A percentile compares a stretch with the other conserved stretches of the same genome.
Conservation (phyloP, 2,113 vertebrate genomes). For the Hemicordylus capensis region DNA sequence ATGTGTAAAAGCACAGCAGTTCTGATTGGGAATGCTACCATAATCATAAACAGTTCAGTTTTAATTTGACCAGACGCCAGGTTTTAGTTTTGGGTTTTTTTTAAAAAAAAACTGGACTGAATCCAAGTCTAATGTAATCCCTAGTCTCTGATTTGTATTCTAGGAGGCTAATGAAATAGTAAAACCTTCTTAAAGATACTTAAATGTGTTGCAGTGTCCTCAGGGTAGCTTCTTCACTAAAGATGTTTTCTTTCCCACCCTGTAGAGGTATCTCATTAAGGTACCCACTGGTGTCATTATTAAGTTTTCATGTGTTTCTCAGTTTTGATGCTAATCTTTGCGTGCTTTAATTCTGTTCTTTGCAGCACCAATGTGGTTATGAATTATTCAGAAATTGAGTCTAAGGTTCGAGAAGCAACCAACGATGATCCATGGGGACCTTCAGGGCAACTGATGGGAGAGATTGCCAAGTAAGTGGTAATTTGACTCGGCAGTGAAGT, state of each 20-base stretch:
- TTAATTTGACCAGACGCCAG: constrained; percentile 67
- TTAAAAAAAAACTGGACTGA: too few relatives aligned
- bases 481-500: constrained; percentile 77
- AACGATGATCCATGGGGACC: constrained; percentile 99
- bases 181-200: constrained; percentile 75
- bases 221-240: constrained; percentile 72
- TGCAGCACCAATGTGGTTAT: constrained; percentile 98
- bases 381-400: constrained; percentile 99
- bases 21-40: constrained; percentile 28
- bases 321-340: constrained; percentile 85
- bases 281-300: constrained; percentile 77
- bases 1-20: constrained; percentile 18
- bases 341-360: constrained; percentile 75
- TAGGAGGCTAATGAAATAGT: constrained; percentile 73
- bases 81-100: too few relatives aligned
- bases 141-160: constrained; percentile 69
- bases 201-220: constrained; percentile 75
- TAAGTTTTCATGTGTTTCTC: constrained; percentile 85
- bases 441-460: constrained; percentile 96
- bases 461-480: constrained; percentile 95
- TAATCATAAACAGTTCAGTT: constrained; percentile 43
- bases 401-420: constrained; percentile 99
- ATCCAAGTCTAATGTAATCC: constrained; percentile 64
- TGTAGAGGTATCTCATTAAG: constrained; percentile 82
- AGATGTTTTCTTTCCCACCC: constrained; percentile 68